These are phyloP conservation scores for Drosophila kanekoi DNA, from an alignment of 2,888 invertebrate genomes.

Conservation along the genomic window DNA sequence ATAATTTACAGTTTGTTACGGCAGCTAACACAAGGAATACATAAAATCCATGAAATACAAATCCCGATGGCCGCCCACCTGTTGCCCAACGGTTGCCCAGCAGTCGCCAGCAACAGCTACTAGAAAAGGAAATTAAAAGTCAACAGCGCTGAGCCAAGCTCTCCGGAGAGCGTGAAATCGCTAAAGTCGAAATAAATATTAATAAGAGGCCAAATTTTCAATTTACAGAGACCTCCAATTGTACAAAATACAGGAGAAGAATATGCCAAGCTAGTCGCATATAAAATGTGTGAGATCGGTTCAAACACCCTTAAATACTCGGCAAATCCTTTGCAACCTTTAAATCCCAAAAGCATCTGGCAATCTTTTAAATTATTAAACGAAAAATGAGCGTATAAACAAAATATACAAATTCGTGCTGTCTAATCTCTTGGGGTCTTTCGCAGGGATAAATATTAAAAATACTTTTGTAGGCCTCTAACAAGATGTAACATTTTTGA, in stretches of 20 bases:
- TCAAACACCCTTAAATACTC: conserved; percentile 2
- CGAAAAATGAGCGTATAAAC: conserved; percentile 44
- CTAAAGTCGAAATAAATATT: conserved; percentile 73
- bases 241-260: conserved; percentile 6
- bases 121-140: conserved; percentile 70
- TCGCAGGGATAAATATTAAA: neutral
- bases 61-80: conserved; percentile 45
- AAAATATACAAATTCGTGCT: conserved; percentile 49
- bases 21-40: conserved; percentile 31
- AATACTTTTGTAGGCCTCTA: conserved; percentile 43
- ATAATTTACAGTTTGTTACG: conserved; percentile 70
- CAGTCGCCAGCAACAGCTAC: conserved; percentile 11
- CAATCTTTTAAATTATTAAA: conserved; percentile 71
- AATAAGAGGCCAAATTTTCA: conserved; percentile 68
- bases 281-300: conserved; percentile 51
- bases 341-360: conserved; percentile 53
- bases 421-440: conserved; percentile 63
- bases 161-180: conserved; percentile 41
- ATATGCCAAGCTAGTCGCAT: conserved; percentile 20
- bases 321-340: conserved; percentile 22
- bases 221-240: conserved; percentile 30
- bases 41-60: conserved; percentile 26
- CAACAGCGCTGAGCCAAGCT: conserved; percentile 57
- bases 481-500: conserved; percentile 74
- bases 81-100: conserved; percentile 49